A percentile compares a stretch with the other conserved stretches of the same genome.
Evolutionary conservation across 2,113 vertebrate species (phyloP).

Genomic region (Oncorhynchus kisutch): DNA sequence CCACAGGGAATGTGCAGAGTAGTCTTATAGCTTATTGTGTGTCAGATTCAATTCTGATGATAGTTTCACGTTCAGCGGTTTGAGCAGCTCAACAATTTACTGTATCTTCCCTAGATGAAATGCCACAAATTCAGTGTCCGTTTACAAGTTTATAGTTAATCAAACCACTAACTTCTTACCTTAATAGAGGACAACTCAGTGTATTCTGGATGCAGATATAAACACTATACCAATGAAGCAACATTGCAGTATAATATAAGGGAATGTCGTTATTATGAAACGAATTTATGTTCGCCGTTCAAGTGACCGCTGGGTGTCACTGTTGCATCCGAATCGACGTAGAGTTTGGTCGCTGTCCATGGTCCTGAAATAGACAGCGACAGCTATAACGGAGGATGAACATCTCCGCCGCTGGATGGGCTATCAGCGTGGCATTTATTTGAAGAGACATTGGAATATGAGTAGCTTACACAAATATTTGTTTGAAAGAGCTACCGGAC

Average conservation of each 20-base stretch:
- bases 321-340: constrained; percentile 27
- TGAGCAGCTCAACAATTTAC: no score
- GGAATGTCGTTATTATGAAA: neutral
- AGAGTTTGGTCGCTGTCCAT: constrained; percentile 43
- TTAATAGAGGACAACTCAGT: neutral
- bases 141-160: neutral
- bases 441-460: neutral
- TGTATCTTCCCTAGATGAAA: neutral
- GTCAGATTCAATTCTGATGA: no score
- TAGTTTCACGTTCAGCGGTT: no score
- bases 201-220: neutral
- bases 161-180: neutral
- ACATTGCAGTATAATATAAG: neutral
- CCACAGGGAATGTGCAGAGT: no score
- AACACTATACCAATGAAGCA: neutral
- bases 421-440: neutral
- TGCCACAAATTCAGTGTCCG: neutral
- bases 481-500: neutral
- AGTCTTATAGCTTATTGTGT: no score
- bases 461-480: neutral
- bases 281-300: neutral
- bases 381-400: neutral
- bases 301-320: constrained; percentile 48
- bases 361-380: constrained; percentile 57
- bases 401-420: neutral